Conservation (phyloP, 2,888 invertebrate species). For the Amorpha juglandis region DNA sequence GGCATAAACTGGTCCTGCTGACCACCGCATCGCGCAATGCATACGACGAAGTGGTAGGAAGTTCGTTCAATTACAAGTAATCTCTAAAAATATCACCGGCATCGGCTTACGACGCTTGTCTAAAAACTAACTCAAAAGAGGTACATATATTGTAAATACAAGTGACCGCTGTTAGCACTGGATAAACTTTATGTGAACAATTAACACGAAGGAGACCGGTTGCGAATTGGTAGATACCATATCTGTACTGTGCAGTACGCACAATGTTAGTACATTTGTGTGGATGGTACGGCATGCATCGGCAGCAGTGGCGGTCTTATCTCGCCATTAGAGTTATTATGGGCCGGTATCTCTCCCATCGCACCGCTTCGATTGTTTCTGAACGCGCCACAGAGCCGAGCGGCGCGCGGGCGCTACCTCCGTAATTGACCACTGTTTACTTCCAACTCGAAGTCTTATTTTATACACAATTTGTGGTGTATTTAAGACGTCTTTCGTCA, state of each 20-base stretch:
- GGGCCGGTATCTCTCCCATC: slow-evolving; percentile 79
- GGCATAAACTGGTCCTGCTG: slow-evolving; percentile 82
- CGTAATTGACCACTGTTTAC: slow-evolving; percentile 84
- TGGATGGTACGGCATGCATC: slow-evolving; percentile 33
- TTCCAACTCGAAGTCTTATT: slow-evolving; percentile 75
- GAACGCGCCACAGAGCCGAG: slow-evolving; percentile 70
- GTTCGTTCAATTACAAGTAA: slow-evolving; percentile 53
- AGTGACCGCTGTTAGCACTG: slow-evolving; percentile 5
- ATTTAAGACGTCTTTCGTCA: slow-evolving; percentile 13
- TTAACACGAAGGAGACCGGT: slow-evolving; percentile 12
- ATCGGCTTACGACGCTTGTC: not conserved
- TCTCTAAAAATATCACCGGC: slow-evolving; percentile 36
- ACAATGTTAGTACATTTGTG: slow-evolving; percentile 55
- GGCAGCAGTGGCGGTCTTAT: slow-evolving; percentile 76
- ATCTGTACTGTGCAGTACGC: slow-evolving; percentile 63
- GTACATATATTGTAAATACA: slow-evolving; percentile 1
- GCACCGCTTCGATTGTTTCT: slow-evolving; percentile 83
- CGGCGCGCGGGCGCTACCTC: slow-evolving; percentile 50
- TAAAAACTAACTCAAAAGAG: slow-evolving; percentile 16
- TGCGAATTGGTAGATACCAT: slow-evolving; percentile 49
- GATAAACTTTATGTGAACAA: slow-evolving; percentile 22
- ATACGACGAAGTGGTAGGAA: slow-evolving; percentile 65
- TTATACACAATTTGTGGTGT: slow-evolving; percentile 58
- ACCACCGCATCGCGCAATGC: slow-evolving; percentile 51
- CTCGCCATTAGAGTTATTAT: slow-evolving; percentile 84